phyloP scores from a whole-genome alignment of 92 coral and sea anemone genomes.

The Plumapathes pennacea region DNA sequence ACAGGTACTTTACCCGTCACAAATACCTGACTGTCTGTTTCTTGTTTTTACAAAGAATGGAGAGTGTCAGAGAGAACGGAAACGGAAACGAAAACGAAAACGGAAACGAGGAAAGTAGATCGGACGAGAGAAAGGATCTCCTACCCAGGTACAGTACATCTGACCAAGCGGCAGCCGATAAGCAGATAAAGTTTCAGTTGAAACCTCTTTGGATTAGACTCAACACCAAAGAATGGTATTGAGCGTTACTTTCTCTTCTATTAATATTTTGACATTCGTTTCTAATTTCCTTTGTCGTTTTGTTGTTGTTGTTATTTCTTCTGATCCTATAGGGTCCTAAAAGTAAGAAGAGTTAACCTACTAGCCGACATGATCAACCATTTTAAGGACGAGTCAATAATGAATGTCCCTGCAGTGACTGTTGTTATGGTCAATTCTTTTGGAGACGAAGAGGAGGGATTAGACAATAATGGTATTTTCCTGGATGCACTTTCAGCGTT shows the following conservation, averaged over 20 bases:
- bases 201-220: neutral
- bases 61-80: conserved; percentile 8
- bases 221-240: neutral
- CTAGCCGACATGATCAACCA: conserved; percentile 19
- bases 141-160: no score
- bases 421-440: conserved; percentile 33
- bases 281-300: neutral
- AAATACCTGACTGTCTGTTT: neutral
- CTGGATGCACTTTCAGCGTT: conserved; percentile 69
- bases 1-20: no score
- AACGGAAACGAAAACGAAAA: no score
- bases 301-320: conserved; percentile 1
- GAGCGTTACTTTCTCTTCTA: neutral
- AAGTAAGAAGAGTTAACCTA: conserved; percentile 16
- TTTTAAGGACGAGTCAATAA: conserved; percentile 28
- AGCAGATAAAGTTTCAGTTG: neutral
- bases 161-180: neutral
- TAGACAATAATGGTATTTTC: conserved; percentile 51
- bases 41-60: conserved; percentile 1
- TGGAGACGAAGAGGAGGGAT: conserved; percentile 35
- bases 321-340: conserved; percentile 8
- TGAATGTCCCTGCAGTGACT: conserved; percentile 10
- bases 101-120: no score
- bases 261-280: conserved; percentile 1
- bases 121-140: neutral